Evolutionary conservation across 2,888 invertebrate species (phyloP).

Genomic region (Lycocerus yunnanus): DNA sequence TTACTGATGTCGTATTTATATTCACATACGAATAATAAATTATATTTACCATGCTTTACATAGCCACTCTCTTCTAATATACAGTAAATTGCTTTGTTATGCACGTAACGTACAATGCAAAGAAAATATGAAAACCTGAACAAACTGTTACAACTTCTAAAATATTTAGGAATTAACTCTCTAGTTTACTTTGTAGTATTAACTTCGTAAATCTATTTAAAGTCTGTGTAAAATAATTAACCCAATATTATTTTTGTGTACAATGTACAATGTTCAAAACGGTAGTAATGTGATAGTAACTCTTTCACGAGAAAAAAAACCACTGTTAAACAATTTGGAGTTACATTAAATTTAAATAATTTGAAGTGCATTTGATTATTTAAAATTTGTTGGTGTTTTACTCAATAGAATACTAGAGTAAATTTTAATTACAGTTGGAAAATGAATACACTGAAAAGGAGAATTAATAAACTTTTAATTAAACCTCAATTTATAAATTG

Average conservation of each 20-base stretch:
- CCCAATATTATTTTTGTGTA: background rate
- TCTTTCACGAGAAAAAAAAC: background rate
- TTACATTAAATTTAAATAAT: too few species aligned
- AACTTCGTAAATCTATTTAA: background rate
- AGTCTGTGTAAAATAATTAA: background rate
- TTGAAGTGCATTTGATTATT: background rate
- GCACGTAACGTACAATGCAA: background rate
- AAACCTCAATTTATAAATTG: background rate
- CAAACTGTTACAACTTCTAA: background rate
- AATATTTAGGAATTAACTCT: background rate
- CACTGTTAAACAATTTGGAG: too few species aligned
- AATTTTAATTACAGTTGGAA: background rate
- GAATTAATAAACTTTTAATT: background rate
- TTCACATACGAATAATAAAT: constrained; percentile 22
- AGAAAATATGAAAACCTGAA: background rate
- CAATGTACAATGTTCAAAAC: background rate
- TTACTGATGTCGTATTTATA: constrained; percentile 17
- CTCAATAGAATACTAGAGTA: background rate
- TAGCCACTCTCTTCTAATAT: constrained; percentile 5
- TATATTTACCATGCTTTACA: constrained; percentile 16
- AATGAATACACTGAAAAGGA: background rate
- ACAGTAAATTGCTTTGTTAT: constrained; percentile 9
- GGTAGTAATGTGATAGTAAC: background rate
- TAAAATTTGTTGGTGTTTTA: background rate
- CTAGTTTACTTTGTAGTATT: background rate